A percentile compares a stretch with the other conserved stretches of the same genome.
phyloP scores from a whole-genome alignment of 2,797 vertebrate genomes.

The Podargus strigoides region DNA sequence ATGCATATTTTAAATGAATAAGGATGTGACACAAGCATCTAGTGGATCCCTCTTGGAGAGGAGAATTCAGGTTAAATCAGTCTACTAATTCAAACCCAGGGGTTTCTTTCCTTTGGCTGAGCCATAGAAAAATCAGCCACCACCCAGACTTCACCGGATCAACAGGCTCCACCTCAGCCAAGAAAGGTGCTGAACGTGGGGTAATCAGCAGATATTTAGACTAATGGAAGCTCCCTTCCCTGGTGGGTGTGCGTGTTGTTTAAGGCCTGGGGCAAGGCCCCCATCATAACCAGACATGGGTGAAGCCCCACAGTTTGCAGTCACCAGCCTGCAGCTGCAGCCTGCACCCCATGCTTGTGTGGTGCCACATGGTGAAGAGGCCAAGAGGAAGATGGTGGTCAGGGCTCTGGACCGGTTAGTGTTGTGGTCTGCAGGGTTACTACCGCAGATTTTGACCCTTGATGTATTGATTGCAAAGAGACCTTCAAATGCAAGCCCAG shows the following conservation, averaged over 20 bases:
- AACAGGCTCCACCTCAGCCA: not conserved
- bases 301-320: not conserved
- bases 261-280: not conserved
- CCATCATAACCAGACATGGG: not conserved
- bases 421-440: not conserved
- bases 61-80: not conserved
- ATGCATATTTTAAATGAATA: not conserved
- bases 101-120: not conserved
- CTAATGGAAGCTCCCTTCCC: not conserved
- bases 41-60: not conserved
- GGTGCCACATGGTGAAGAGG: rapidly evolving
- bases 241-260: not conserved
- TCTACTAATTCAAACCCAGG: not conserved
- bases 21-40: not conserved
- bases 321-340: not conserved
- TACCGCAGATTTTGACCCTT: rapidly evolving
- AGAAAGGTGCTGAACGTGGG: not conserved
- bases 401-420: not conserved
- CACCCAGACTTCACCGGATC: not conserved
- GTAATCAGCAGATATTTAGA: not conserved
- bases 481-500: not conserved
- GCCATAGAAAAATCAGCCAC: not conserved
- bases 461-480: not conserved
- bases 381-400: not conserved
- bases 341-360: rapidly evolving